phyloP scores from a whole-genome alignment of 2,113 vertebrate genomes.

The Alces alces region DNA sequence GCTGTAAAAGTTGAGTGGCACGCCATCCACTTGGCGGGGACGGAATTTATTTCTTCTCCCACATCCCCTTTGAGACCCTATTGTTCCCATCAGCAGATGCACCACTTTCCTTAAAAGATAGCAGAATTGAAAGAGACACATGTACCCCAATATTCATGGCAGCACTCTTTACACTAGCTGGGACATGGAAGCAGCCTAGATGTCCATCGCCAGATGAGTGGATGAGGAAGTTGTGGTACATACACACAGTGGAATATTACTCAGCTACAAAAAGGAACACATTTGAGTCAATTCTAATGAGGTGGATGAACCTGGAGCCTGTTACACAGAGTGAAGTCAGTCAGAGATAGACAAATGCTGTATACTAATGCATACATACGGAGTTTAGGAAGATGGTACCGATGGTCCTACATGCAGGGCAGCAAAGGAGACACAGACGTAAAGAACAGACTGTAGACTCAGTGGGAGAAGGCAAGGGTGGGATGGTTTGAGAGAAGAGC shows the following conservation, averaged over 20 bases:
- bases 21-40: background rate
- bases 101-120: background rate
- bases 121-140: background rate
- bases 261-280: background rate
- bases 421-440: background rate
- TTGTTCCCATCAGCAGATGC: background rate
- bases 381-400: background rate
- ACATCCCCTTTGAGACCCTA: background rate
- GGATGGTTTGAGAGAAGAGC: background rate
- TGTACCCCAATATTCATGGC: background rate
- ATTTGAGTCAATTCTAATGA: background rate
- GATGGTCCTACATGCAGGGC: background rate
- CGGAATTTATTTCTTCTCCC: background rate
- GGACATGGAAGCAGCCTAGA: background rate
- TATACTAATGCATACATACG: background rate
- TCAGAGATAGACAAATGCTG: background rate
- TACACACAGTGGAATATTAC: background rate
- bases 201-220: background rate
- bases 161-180: background rate
- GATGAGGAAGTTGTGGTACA: background rate
- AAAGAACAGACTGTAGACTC: background rate
- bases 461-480: background rate
- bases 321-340: background rate
- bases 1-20: background rate
- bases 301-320: background rate